These are phyloP conservation scores for Troides oblongomaculatus DNA, from an alignment of 2,888 invertebrate genomes.

Conservation along the genomic window DNA sequence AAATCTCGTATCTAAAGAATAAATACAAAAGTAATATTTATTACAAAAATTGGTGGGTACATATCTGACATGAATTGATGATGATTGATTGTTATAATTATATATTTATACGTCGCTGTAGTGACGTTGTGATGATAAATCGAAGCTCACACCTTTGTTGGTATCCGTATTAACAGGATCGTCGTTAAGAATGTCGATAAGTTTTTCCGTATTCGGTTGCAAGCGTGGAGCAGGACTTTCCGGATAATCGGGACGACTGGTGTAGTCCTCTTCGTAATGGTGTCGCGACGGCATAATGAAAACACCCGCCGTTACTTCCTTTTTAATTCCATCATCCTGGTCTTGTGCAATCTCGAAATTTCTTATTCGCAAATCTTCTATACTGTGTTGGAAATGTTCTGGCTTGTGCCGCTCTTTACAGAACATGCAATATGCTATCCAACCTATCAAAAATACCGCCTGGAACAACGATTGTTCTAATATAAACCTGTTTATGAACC, in stretches of 20 bases:
- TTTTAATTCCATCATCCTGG: constrained; percentile 48
- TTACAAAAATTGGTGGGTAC: constrained; percentile 25
- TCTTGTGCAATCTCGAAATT: constrained; percentile 49
- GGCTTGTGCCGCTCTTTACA: constrained; percentile 64
- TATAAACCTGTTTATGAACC: background rate
- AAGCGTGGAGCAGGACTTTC: constrained; percentile 54
- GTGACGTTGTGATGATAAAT: constrained; percentile 49
- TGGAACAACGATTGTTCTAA: constrained; percentile 38
- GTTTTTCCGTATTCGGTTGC: constrained; percentile 53
- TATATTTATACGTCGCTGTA: constrained; percentile 57
- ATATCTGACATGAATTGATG: constrained; percentile 14
- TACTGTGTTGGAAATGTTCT: constrained; percentile 56
- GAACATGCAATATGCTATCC: constrained; percentile 74
- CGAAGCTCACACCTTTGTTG: constrained; percentile 57
- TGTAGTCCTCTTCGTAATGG: constrained; percentile 55
- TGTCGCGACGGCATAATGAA: constrained; percentile 62
- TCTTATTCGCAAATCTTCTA: constrained; percentile 55
- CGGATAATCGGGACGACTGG: constrained; percentile 67
- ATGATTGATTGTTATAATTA: background rate
- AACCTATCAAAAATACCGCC: constrained; percentile 59
- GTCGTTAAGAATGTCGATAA: constrained; percentile 59
- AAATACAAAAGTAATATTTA: constrained; percentile 12
- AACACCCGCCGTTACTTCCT: constrained; percentile 54
- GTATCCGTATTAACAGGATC: constrained; percentile 41
- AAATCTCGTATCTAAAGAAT: background rate